These are phyloP conservation scores for Chloebia gouldiae DNA, from an alignment of 2,113 vertebrate genomes.

Conservation along the genomic window DNA sequence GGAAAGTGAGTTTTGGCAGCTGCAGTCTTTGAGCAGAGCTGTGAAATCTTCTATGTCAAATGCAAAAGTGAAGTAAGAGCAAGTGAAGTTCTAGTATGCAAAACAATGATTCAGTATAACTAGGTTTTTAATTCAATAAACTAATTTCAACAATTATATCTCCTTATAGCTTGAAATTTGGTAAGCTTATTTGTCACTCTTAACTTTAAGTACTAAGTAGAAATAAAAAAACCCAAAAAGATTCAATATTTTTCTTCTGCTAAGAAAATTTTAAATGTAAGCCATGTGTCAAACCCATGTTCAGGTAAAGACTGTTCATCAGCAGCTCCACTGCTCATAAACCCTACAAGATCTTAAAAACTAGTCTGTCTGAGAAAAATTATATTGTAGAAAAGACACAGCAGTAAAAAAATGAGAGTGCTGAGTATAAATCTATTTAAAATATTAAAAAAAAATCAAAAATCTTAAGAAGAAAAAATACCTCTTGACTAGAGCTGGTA, in stretches of 20 bases:
- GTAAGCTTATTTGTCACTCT: not conserved
- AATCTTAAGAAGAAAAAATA: not conserved
- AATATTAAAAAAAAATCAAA: not conserved
- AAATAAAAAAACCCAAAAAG: not conserved
- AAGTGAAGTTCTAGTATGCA: not conserved
- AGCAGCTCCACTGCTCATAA: not conserved
- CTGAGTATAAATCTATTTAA: not conserved
- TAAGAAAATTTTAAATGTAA: not conserved
- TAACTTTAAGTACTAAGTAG: not conserved
- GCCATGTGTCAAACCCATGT: not conserved
- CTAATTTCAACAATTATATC: not conserved
- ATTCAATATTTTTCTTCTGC: not conserved
- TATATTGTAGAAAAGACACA: not conserved
- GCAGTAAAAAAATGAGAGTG: not conserved
- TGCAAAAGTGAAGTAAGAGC: not conserved
- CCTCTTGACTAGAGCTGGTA: not conserved
- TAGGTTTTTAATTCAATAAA: not conserved
- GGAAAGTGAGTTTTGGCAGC: not conserved
- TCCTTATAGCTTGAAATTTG: not conserved
- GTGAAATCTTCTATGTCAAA: not conserved
- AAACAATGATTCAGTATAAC: not conserved
- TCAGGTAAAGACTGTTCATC: not conserved
- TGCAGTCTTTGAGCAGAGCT: not conserved
- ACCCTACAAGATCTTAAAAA: not conserved
- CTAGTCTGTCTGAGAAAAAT: not conserved